Evolutionary conservation across 2,888 invertebrate genomes (phyloP).

Genomic region (Lymantria monacha): DNA sequence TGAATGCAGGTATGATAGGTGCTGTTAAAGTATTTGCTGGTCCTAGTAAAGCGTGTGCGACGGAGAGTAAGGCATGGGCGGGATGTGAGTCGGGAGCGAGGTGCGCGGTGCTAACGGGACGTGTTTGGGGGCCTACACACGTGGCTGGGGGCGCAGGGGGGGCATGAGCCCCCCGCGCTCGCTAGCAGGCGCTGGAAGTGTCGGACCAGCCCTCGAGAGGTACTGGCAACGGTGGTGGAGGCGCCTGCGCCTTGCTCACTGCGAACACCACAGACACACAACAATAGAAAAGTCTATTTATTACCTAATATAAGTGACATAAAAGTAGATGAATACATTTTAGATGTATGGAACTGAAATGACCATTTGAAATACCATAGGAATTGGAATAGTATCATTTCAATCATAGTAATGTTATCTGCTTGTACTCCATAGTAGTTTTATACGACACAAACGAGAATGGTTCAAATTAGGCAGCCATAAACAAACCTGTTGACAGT

Average conservation of each 20-base stretch:
- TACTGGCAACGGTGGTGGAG: slow-evolving; percentile 82
- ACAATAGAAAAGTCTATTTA: background rate
- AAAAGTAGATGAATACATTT: no score
- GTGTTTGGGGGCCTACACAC: slow-evolving; percentile 17
- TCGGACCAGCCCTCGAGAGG: slow-evolving; percentile 82
- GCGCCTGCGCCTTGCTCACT: slow-evolving; percentile 84
- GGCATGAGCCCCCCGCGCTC: slow-evolving; percentile 65
- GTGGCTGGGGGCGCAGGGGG: slow-evolving; percentile 26
- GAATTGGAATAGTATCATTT: no score
- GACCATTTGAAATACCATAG: no score
- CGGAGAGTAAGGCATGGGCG: slow-evolving; percentile 46
- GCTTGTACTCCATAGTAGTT: no score
- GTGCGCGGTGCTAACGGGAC: slow-evolving; percentile 51
- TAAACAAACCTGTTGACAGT: no score
- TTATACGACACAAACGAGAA: no score
- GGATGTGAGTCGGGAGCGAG: slow-evolving; percentile 46
- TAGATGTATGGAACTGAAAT: no score
- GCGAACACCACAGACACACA: slow-evolving; percentile 21
- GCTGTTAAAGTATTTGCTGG: slow-evolving; percentile 54
- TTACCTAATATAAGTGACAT: no score
- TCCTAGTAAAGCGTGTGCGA: slow-evolving; percentile 63
- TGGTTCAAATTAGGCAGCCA: no score
- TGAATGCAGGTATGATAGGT: slow-evolving; percentile 52
- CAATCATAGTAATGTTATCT: no score
- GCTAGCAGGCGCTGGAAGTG: slow-evolving; percentile 80